These are phyloP conservation scores for Gouania willdenowi DNA, from an alignment of 2,797 vertebrate species.

Conservation along the genomic window DNA sequence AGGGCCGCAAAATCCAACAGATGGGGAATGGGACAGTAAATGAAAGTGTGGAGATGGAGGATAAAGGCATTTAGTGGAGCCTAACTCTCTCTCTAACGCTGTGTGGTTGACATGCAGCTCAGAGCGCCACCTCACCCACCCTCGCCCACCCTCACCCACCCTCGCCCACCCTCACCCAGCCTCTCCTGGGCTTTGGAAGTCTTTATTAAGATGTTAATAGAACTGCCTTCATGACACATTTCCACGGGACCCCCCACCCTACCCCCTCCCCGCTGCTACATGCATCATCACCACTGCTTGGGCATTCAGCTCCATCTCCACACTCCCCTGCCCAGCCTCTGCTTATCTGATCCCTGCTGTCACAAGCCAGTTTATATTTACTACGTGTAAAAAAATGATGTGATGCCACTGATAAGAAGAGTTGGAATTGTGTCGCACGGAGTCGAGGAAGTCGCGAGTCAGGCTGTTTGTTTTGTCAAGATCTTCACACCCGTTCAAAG, in stretches of 20 bases:
- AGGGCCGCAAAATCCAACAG: constrained; percentile 66
- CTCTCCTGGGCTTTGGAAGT: constrained; percentile 64
- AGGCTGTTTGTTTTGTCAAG: constrained; percentile 56
- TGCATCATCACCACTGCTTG: constrained; percentile 63
- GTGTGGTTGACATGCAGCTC: constrained; percentile 45
- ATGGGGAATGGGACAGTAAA: constrained; percentile 77
- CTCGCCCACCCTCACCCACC: too few species aligned
- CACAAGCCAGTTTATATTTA: constrained; percentile 58
- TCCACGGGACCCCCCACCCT: constrained; percentile 64
- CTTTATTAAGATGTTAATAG: constrained; percentile 82
- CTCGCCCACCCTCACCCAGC: constrained; percentile 58
- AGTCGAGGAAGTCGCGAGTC: constrained; percentile 44
- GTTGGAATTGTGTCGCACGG: constrained; percentile 32
- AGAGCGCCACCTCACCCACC: too few species aligned
- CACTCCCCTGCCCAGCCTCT: constrained; percentile 34
- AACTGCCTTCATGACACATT: constrained; percentile 77
- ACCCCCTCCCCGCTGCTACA: constrained; percentile 49
- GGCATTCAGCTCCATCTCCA: constrained; percentile 51
- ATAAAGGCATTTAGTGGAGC: constrained; percentile 69
- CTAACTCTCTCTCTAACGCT: constrained; percentile 64
- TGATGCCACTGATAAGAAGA: constrained; percentile 56
- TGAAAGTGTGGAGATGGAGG: constrained; percentile 58
- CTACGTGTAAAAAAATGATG: constrained; percentile 61
- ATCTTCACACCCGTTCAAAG: constrained; percentile 53
- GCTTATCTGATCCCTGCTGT: constrained; percentile 63